Base-by-base conservation (phyloP, 2,888 invertebrate species). In the Meta bourneti region DNA sequence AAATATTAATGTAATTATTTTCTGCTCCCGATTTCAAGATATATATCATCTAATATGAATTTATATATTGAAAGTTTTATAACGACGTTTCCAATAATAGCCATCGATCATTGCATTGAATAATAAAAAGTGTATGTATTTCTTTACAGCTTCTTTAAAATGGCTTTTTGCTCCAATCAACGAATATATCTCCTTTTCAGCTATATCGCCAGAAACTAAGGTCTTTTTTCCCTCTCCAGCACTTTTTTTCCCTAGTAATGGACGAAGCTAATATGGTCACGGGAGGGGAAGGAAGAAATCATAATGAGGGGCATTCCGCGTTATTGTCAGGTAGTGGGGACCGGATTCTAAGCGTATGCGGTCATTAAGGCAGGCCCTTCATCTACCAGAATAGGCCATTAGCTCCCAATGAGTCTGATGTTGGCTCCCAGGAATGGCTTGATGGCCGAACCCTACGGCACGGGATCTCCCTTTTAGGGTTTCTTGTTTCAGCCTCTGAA, bases 351-450 rank as follows among this genome's bases (percentile, higher is more conserved):
- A 75, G 20, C n/a, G 61, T 54, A 77, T 19, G 61, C 13, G 34
- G 89, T 82, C 89, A 89, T 89, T 89, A 89, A 89, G 82, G 52
- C 19, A 51, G n/a, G 77, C 71, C 89, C 75, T 89, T 89, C 82
- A 89, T 89, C 89, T 52, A 70, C 70, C 70, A 77, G 69, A 82
- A 89, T 89, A 77, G 75, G 77, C 89, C 89, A 89, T 89, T 89
- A 89, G 82, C 70, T 61, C 34, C 20, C 70, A 69, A 81, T 88
- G 88, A 72, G 54, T 52, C 74, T 69, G 74, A 80, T 79, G 88
- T 13, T 34, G 61, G 61, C 69, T 51, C 34, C 82, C n/a, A 11
- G 70, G 51, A 20, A 34, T 6, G 52, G 78, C 69, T 8, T 77
- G 77, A 70, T 78, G 52, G 75, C 78, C 16, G 52, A 84, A 70